Conservation (phyloP, 2,797 vertebrate genomes). For the Anniella stebbinsi region DNA sequence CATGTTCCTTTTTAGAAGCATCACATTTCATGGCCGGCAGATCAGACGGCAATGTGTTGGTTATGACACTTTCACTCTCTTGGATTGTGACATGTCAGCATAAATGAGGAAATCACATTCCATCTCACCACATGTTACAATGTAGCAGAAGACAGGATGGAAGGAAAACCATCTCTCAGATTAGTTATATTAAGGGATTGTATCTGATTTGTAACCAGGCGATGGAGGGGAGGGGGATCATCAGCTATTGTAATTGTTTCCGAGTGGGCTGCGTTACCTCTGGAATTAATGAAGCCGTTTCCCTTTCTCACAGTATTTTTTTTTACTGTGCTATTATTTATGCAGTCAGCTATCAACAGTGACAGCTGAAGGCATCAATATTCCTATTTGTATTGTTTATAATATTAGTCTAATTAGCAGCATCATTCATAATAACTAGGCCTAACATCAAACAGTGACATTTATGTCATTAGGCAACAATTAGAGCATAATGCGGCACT, state of each 20-base stretch:
- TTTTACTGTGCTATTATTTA: conserved; percentile 48
- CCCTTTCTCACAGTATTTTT: conserved; percentile 27
- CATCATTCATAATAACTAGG: conserved; percentile 60
- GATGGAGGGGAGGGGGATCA: conserved; percentile 12
- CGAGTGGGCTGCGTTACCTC: conserved; percentile 38
- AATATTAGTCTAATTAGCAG: conserved; percentile 57
- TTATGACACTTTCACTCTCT: conserved; percentile 55
- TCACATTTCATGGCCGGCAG: conserved; percentile 56
- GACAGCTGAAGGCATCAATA: conserved; percentile 50
- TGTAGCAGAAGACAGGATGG: conserved; percentile 28
- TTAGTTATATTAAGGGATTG: conserved; percentile 43
- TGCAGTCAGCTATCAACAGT: conserved; percentile 50
- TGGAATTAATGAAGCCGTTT: conserved; percentile 41
- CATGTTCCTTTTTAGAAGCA: conserved; percentile 58
- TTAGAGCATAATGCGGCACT: conserved; percentile 31
- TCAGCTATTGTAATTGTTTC: conserved; percentile 49
- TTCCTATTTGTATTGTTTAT: conserved; percentile 54
- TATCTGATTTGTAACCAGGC: conserved; percentile 54
- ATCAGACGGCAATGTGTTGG: conserved; percentile 5
- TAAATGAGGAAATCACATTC: conserved; percentile 50
- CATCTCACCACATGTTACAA: conserved; percentile 38
- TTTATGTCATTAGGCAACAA: conserved; percentile 30
- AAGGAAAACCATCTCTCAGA: conserved; percentile 48
- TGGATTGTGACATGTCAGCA: conserved; percentile 58
- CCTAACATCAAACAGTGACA: conserved; percentile 40